phyloP scores from a whole-genome alignment of 2,888 invertebrate species.

The Nemapogon koenigi region DNA sequence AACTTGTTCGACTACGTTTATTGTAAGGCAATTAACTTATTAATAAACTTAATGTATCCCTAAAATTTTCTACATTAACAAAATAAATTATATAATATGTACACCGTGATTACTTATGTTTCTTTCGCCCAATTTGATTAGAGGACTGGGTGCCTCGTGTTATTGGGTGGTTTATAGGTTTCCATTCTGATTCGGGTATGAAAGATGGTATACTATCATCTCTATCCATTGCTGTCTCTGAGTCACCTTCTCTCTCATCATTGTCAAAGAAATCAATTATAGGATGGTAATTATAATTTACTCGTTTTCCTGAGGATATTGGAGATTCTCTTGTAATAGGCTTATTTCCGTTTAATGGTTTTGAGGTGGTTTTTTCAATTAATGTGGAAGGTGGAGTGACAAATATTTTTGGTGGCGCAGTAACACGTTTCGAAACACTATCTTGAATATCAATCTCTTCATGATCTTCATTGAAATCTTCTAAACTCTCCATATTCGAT shows the following conservation, averaged over 20 bases:
- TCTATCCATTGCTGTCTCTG: slow-evolving; percentile 42
- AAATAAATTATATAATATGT: not conserved
- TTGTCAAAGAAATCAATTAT: slow-evolving; percentile 81
- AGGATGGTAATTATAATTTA: slow-evolving; percentile 84
- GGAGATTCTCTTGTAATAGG: slow-evolving; percentile 25
- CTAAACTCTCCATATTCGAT: slow-evolving; percentile 32
- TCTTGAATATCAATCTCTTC: slow-evolving; percentile 33
- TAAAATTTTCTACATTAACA: too few relatives aligned
- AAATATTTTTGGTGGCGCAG: slow-evolving; percentile 44
- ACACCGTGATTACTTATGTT: slow-evolving; percentile 21
- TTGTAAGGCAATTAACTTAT: too few relatives aligned
- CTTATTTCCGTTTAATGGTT: slow-evolving; percentile 24
- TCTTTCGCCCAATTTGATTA: slow-evolving; percentile 23
- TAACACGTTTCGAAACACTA: slow-evolving; percentile 17
- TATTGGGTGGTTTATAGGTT: slow-evolving; percentile 45
- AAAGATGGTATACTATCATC: slow-evolving; percentile 37
- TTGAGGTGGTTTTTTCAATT: slow-evolving; percentile 27
- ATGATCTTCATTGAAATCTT: slow-evolving; percentile 36
- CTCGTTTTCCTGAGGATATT: slow-evolving; percentile 51
- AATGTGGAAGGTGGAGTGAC: slow-evolving; percentile 15
- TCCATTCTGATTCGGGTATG: slow-evolving; percentile 52
- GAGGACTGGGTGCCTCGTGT: slow-evolving; percentile 28
- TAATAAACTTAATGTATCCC: not conserved
- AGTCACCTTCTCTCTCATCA: slow-evolving; percentile 31
- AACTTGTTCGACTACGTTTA: too few relatives aligned